Evolutionary conservation across 2,113 vertebrate species (phyloP).

Genomic region (Scartelaos histophorus): DNA sequence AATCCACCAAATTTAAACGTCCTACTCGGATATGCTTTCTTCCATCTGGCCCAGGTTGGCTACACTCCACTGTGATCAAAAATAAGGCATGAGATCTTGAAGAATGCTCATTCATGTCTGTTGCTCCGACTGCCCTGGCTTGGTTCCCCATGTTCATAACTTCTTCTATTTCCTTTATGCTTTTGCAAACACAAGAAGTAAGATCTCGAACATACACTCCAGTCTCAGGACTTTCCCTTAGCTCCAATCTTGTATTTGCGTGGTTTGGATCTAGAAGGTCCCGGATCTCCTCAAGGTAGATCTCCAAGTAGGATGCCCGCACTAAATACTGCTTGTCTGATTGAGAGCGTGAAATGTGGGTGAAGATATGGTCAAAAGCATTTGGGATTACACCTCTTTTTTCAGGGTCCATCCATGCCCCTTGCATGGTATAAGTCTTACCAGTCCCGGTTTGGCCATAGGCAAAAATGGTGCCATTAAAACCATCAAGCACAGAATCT

Average conservation of each 20-base stretch:
- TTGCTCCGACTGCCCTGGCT: conserved; percentile 86
- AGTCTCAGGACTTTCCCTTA: conserved; percentile 92
- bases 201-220: conserved; percentile 96
- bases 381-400: conserved; percentile 91
- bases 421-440: conserved; percentile 98
- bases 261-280: conserved; percentile 84
- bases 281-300: conserved; percentile 95
- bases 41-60: conserved; percentile 87
- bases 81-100: conserved; percentile 96
- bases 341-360: conserved; percentile 95
- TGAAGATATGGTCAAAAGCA: conserved; percentile 96
- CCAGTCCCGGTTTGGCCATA: conserved; percentile 97
- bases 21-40: conserved; percentile 94
- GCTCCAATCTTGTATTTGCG: conserved; percentile 87
- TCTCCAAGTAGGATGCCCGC: conserved; percentile 95
- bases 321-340: conserved; percentile 94
- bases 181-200: conserved; percentile 96
- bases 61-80: conserved; percentile 94
- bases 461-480: conserved; percentile 95
- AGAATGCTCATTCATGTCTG: conserved; percentile 96
- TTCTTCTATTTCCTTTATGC: conserved; percentile 96
- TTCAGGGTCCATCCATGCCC: conserved; percentile 88
- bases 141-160: conserved; percentile 97
- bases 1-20: conserved; percentile 94
- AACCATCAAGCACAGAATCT: conserved; percentile 89